A percentile compares a stretch with the other conserved stretches of the same genome.
Conservation (phyloP, 1,140 invertebrate genomes). For the Drosophila sulfurigaster region DNA sequence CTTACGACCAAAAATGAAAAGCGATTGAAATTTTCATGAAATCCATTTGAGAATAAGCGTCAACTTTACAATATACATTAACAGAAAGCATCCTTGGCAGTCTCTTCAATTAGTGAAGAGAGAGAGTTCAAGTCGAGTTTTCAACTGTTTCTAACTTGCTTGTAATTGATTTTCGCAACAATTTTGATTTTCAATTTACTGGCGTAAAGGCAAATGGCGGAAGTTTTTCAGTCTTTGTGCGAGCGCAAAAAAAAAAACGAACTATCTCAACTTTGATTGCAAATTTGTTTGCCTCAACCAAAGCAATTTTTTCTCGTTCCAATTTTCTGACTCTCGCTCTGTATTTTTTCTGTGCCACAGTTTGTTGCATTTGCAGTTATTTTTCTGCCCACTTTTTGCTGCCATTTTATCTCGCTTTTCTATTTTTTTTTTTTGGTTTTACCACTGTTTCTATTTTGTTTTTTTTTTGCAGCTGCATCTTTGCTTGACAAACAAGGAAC, state of each 20-base stretch:
- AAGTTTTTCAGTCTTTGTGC: slow-evolving; percentile 11
- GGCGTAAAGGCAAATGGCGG: slow-evolving; percentile 18
- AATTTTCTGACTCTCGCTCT: slow-evolving; percentile 6
- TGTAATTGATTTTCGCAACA: slow-evolving; percentile 73
- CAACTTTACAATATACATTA: slow-evolving; percentile 14
- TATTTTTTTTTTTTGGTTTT: slow-evolving; percentile 25
- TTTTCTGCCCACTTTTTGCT: slow-evolving; percentile 32
- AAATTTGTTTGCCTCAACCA: slow-evolving; percentile 64
- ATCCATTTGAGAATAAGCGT: slow-evolving; percentile 27
- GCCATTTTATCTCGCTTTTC: slow-evolving; percentile 29
- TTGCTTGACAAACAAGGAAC: slow-evolving; percentile 35
- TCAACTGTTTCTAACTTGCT: slow-evolving; percentile 24
- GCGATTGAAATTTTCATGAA: slow-evolving; percentile 71
- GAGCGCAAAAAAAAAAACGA: slow-evolving; percentile 37
- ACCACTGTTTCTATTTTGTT: slow-evolving; percentile 46
- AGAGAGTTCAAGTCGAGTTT: slow-evolving; percentile 23
- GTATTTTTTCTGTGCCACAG: slow-evolving; percentile 44
- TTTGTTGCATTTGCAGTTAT: slow-evolving; percentile 44
- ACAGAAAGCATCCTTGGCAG: not conserved
- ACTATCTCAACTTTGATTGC: slow-evolving; percentile 74
- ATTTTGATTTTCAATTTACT: slow-evolving; percentile 68
- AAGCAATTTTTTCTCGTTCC: slow-evolving; percentile 55
- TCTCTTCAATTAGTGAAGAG: slow-evolving; percentile 48
- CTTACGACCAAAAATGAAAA: slow-evolving; percentile 66
- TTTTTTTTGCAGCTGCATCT: slow-evolving; percentile 19